Percentiles rank a stretch among this genome's conserved stretches.
phyloP scores from a whole-genome alignment of 23 tunicate genomes.

The Halocynthia aurantium region DNA sequence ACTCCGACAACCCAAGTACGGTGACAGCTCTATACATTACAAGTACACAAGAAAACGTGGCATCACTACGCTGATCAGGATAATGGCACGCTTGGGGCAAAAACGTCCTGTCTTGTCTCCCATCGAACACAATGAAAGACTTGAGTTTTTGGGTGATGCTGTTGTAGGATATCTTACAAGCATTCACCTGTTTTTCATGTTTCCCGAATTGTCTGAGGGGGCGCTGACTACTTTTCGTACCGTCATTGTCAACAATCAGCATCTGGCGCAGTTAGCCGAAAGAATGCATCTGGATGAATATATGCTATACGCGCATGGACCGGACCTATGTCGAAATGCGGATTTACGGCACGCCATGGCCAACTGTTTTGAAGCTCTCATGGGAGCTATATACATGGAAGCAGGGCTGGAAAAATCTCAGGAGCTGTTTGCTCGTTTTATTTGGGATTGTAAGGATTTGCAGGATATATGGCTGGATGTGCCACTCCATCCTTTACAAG shows the following conservation, averaged over 20 bases:
- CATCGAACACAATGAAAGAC: slow-evolving; percentile 87
- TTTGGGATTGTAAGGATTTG: slow-evolving; percentile 64
- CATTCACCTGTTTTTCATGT: slow-evolving; percentile 76
- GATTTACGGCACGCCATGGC: slow-evolving; percentile 97
- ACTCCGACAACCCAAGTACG: slow-evolving; percentile 78
- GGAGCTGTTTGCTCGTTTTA: slow-evolving; percentile 57
- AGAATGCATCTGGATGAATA: slow-evolving; percentile 72
- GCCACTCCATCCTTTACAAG: slow-evolving; percentile 89
- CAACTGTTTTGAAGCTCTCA: slow-evolving; percentile 92
- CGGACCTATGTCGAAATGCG: slow-evolving; percentile 77
- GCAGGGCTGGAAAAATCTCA: slow-evolving; percentile 74
- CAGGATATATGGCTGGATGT: slow-evolving; percentile 67
- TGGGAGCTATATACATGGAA: slow-evolving; percentile 97
- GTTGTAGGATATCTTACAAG: slow-evolving; percentile 87
- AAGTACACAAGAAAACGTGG: slow-evolving; percentile 94
- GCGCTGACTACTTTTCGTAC: slow-evolving; percentile 87
- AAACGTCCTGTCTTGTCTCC: slow-evolving; percentile 83
- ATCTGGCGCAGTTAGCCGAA: slow-evolving; percentile 81
- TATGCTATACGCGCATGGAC: slow-evolving; percentile 93
- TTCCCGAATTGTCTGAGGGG: slow-evolving; percentile 95
- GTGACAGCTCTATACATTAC: slow-evolving; percentile 88
- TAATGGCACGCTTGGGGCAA: slow-evolving; percentile 95
- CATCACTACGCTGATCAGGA: slow-evolving; percentile 83
- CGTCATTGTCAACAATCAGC: slow-evolving; percentile 81
- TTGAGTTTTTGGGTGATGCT: slow-evolving; percentile 96